Conservation (phyloP, 2,113 vertebrate genomes). For the Xyrauchen texanus region DNA sequence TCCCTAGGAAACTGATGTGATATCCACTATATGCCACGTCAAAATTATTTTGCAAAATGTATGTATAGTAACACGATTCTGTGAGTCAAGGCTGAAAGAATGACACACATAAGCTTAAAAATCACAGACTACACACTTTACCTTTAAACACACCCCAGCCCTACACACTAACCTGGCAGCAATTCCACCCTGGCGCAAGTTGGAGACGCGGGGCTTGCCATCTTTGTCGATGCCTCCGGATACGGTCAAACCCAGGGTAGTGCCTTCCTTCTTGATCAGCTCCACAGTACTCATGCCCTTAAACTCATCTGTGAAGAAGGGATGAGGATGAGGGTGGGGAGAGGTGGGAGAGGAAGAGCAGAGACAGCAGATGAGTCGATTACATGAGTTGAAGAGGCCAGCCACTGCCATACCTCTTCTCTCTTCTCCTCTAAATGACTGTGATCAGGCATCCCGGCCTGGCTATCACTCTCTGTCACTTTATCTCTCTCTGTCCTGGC, state of each 20-base stretch:
- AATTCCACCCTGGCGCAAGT: conserved; percentile 95
- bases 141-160: neutral
- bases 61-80: no score
- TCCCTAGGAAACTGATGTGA: no score
- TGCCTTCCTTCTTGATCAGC: conserved; percentile 98
- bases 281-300: conserved; percentile 93
- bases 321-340: conserved; percentile 11
- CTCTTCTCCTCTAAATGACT: neutral
- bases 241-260: conserved; percentile 93
- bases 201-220: conserved; percentile 93
- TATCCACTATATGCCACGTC: no score
- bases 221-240: conserved; percentile 97
- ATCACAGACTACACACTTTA: neutral
- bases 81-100: no score
- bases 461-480: neutral
- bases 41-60: no score
- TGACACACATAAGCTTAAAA: no score
- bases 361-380: conserved; percentile 21
- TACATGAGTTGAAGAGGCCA: conserved; percentile 34
- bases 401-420: conserved; percentile 30
- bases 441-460: neutral
- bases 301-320: conserved; percentile 85
- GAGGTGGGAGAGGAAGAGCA: conserved; percentile 17
- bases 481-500: conserved; percentile 5
- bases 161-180: conserved; percentile 86